Conservation (phyloP, 2,113 vertebrate species). For the Brachypteracias leptosomus region DNA sequence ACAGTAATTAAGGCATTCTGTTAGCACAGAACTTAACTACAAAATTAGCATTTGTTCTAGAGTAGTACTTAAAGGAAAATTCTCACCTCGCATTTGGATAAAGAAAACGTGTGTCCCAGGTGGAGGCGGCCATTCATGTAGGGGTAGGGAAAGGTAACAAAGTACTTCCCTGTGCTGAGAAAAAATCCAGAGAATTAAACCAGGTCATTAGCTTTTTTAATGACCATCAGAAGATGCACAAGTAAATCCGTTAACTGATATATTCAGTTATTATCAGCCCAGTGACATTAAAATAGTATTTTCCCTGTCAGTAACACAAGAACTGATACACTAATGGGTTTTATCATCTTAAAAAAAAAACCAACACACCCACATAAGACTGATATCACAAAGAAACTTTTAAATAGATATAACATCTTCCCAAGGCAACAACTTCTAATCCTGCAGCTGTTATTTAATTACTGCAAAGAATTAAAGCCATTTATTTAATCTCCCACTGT, state of each 20-base stretch:
- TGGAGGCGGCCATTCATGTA: constrained; percentile 99
- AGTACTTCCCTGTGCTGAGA: constrained; percentile 87
- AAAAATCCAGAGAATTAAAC: not conserved
- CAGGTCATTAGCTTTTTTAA: not conserved
- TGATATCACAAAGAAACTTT: not conserved
- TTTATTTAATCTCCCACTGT: not conserved
- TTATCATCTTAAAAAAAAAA: not conserved
- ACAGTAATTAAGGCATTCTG: not conserved
- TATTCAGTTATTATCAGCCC: not conserved
- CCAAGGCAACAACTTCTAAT: not conserved
- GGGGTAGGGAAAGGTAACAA: constrained; percentile 95
- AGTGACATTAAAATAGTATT: not conserved
- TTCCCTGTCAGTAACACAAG: not conserved
- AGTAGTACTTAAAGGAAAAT: not conserved
- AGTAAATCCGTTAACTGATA: not conserved
- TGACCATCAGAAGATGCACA: not conserved
- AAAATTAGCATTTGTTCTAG: not conserved
- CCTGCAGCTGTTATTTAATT: not conserved
- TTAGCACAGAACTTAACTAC: not conserved
- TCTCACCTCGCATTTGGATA: constrained; percentile 96
- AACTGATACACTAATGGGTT: not conserved
- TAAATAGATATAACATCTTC: not conserved
- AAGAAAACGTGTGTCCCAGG: constrained; percentile 93
- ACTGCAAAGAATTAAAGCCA: not conserved
- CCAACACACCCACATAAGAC: not conserved